Percentiles rank a stretch among this genome's conserved stretches.
phyloP scores from a whole-genome alignment of 2,113 vertebrate species.

The Bostrychus sinensis region DNA sequence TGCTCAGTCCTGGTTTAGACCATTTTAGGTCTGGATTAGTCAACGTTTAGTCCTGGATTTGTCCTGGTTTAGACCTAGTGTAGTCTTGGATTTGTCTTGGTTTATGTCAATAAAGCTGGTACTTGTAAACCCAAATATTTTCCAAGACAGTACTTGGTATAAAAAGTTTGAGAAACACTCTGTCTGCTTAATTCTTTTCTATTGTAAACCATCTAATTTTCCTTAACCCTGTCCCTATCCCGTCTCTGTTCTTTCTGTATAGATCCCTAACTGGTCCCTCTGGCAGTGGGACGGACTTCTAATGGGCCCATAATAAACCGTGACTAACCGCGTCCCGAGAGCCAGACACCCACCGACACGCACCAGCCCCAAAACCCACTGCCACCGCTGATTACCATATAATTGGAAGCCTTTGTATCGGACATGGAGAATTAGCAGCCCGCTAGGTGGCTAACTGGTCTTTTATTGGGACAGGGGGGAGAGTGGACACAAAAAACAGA shows the following conservation, averaged over 20 bases:
- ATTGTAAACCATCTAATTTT: too few relatives aligned
- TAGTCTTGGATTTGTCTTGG: background rate
- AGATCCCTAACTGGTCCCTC: conserved; percentile 61
- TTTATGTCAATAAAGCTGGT: too few relatives aligned
- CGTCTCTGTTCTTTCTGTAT: too few relatives aligned
- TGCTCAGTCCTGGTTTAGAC: background rate
- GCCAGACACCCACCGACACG: conserved; percentile 80
- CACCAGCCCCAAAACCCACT: conserved; percentile 80
- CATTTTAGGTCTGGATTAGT: background rate
- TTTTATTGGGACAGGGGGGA: conserved; percentile 73
- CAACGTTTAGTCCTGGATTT: background rate
- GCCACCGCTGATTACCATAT: conserved; percentile 92
- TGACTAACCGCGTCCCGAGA: conserved; percentile 83
- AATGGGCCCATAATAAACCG: conserved; percentile 83
- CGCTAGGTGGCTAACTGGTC: conserved; percentile 82
- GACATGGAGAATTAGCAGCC: conserved; percentile 84
- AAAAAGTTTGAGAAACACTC: too few relatives aligned
- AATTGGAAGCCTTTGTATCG: conserved; percentile 91
- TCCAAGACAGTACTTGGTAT: too few relatives aligned
- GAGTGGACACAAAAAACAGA: conserved; percentile 60
- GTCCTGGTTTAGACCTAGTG: background rate
- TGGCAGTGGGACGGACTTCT: conserved; percentile 77
- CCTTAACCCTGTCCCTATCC: too few relatives aligned
- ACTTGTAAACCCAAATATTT: too few relatives aligned
- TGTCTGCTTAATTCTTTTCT: too few relatives aligned